Percentiles rank a stretch among this genome's conserved stretches.
Evolutionary conservation across 2,888 invertebrate genomes (phyloP).

Genomic region (Stenurella melanura): DNA sequence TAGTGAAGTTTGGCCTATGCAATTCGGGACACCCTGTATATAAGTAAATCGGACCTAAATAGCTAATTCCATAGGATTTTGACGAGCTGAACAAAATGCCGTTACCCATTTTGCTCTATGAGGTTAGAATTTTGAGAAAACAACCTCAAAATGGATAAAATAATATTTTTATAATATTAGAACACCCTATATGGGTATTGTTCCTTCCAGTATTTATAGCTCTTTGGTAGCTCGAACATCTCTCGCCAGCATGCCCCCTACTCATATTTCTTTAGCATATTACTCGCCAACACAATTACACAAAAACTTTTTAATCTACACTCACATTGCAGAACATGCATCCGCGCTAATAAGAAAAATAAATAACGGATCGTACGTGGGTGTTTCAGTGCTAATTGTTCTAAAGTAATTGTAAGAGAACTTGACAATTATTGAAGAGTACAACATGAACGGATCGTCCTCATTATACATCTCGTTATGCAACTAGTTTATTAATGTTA

Average conservation of each 20-base stretch:
- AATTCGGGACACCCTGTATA: too few species aligned
- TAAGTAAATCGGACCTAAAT: too few species aligned
- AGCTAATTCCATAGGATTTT: too few species aligned
- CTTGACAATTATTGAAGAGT: background rate
- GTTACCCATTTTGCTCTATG: too few species aligned
- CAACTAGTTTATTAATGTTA: background rate
- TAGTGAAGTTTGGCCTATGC: too few species aligned
- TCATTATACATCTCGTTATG: conserved; percentile 1
- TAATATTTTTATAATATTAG: too few species aligned
- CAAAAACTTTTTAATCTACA: conserved; percentile 30
- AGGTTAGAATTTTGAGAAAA: too few species aligned
- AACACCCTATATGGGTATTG: too few species aligned
- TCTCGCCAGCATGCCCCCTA: background rate
- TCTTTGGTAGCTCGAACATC: background rate
- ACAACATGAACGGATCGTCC: conserved; percentile 6
- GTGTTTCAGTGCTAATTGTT: conserved; percentile 1
- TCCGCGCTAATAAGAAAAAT: conserved; percentile 7
- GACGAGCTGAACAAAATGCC: too few species aligned
- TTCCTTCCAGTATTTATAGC: background rate
- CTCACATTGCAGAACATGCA: conserved; percentile 19
- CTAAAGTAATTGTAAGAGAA: background rate
- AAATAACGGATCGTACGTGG: conserved; percentile 9
- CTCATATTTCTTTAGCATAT: conserved; percentile 12
- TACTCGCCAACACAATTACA: conserved; percentile 14
- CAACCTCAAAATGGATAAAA: too few species aligned